phyloP scores from a whole-genome alignment of 2,797 vertebrate species.

The Pseudopleuronectes americanus region DNA sequence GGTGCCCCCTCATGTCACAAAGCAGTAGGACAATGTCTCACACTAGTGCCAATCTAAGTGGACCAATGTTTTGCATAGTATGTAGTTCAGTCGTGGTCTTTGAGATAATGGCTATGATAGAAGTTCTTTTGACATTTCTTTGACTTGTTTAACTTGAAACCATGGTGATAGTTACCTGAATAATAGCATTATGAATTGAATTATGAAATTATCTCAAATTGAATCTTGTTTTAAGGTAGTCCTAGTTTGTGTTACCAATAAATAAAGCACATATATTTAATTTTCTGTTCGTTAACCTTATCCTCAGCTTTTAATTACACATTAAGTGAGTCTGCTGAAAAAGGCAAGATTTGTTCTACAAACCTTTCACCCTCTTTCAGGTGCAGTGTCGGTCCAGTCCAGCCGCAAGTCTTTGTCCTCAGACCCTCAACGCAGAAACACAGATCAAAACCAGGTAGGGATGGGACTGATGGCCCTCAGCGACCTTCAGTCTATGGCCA shows the following conservation, averaged over 20 bases:
- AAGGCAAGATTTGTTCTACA: not conserved
- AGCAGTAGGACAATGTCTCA: conserved; percentile 33
- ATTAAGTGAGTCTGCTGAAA: not conserved
- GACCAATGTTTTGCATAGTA: not conserved
- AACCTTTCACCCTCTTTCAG: conserved; percentile 60
- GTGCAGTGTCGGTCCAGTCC: conserved; percentile 79
- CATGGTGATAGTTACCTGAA: not conserved
- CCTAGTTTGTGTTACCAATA: not conserved
- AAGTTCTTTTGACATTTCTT: not conserved
- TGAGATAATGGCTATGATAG: not conserved
- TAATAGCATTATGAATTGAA: too few relatives aligned
- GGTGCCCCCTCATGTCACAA: conserved; percentile 62
- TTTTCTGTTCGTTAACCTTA: not conserved
- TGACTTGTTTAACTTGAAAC: not conserved
- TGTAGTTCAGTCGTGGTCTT: not conserved
- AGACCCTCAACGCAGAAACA: conserved; percentile 80
- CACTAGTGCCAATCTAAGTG: not conserved
- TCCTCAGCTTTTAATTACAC: not conserved
- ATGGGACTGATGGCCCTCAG: conserved; percentile 80
- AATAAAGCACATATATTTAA: not conserved
- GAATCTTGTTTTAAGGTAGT: not conserved
- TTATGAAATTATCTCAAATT: not conserved
- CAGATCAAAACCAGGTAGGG: conserved; percentile 60
- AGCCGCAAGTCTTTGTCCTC: conserved; percentile 77
- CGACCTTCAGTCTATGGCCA: conserved; percentile 88